Evolutionary conservation across 2,888 invertebrate species (phyloP).

Genomic region (Epinotia nisella): DNA sequence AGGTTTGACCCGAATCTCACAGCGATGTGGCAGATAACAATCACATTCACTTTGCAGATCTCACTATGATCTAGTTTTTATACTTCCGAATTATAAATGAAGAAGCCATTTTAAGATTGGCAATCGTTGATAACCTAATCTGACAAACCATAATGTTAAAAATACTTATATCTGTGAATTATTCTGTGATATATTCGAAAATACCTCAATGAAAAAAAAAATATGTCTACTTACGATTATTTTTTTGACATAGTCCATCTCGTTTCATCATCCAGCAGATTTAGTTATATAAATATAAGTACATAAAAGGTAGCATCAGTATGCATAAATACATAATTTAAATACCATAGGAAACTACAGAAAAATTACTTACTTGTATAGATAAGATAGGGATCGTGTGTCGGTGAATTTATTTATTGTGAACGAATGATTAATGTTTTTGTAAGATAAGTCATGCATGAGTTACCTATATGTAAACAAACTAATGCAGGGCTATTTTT

Average conservation of each 20-base stretch:
- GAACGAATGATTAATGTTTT: conserved; percentile 37
- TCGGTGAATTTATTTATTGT: conserved; percentile 34
- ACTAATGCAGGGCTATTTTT: background rate
- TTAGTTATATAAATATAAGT: background rate
- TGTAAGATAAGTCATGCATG: conserved; percentile 15
- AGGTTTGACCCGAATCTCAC: background rate
- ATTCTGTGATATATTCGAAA: too few relatives aligned
- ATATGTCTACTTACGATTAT: too few relatives aligned
- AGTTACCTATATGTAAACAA: conserved; percentile 27
- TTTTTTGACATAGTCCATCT: too few relatives aligned
- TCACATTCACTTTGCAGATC: background rate
- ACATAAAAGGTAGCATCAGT: background rate
- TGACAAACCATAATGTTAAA: background rate
- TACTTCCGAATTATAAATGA: conserved; percentile 16
- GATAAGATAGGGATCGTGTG: conserved; percentile 28
- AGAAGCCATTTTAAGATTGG: conserved; percentile 1
- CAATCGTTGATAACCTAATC: background rate
- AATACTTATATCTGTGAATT: too few relatives aligned
- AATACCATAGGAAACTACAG: conserved; percentile 33
- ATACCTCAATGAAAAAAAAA: too few relatives aligned
- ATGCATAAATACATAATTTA: conserved; percentile 12
- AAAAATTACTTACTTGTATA: conserved; percentile 24
- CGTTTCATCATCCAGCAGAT: background rate
- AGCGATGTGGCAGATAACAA: conserved; percentile 13
- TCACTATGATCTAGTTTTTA: conserved; percentile 1